These are phyloP conservation scores for Drosophila engyochracea DNA, from an alignment of 2,888 invertebrate species.

Conservation along the genomic window DNA sequence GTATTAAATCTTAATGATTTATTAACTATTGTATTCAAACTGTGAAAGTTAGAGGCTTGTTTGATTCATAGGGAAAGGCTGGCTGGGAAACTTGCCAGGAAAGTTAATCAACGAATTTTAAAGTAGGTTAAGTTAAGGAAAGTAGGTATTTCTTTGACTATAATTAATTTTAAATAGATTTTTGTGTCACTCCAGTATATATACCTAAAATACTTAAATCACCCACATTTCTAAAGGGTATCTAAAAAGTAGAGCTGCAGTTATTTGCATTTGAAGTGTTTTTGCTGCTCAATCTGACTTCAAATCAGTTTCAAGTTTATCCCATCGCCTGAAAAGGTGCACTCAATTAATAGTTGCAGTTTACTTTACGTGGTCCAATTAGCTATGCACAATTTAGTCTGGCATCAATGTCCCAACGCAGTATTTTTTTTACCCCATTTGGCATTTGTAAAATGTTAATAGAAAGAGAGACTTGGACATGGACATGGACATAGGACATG, in stretches of 20 bases:
- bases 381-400: constrained; percentile 48
- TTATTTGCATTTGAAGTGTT: not conserved
- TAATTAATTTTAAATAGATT: not conserved
- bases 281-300: constrained; percentile 5
- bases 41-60: not conserved
- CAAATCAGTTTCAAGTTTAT: constrained; percentile 10
- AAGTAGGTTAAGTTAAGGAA: not conserved
- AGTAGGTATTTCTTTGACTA: not conserved
- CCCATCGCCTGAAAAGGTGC: constrained; percentile 23
- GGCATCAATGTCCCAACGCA: constrained; percentile 32
- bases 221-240: not conserved
- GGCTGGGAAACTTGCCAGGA: not conserved
- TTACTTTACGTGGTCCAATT: constrained; percentile 57
- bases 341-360: constrained; percentile 52
- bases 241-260: not conserved
- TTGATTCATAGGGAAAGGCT: not conserved
- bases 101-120: not conserved
- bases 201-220: not conserved
- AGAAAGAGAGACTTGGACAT: constrained; percentile 26
- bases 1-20: not conserved
- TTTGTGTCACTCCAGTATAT: not conserved
- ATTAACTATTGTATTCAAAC: not conserved
- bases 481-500: constrained; percentile 13
- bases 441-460: constrained; percentile 57
- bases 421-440: constrained; percentile 33